phyloP scores from a whole-genome alignment of 2,113 vertebrate genomes.

The Leptosomus discolor region DNA sequence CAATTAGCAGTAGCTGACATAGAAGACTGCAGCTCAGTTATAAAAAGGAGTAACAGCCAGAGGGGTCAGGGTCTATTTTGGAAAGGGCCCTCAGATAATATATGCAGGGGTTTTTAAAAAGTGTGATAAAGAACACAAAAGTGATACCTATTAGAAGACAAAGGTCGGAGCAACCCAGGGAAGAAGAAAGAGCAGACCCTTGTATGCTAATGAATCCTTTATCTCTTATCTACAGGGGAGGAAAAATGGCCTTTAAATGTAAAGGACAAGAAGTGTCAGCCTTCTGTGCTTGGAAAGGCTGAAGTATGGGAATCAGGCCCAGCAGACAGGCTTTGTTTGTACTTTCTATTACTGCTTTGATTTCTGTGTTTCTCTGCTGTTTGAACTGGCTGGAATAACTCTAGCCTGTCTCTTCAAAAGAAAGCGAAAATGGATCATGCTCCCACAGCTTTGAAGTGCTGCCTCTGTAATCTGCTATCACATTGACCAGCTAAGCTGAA shows the following conservation, averaged over 20 bases:
- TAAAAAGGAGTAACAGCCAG: neutral
- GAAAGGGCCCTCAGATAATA: neutral
- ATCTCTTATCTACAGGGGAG: neutral
- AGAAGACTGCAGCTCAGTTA: neutral
- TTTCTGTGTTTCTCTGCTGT: neutral
- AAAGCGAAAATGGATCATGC: neutral
- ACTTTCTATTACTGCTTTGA: neutral
- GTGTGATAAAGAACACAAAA: neutral
- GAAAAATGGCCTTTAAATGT: neutral
- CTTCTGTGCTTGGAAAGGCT: neutral
- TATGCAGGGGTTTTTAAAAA: neutral
- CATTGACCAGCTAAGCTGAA: neutral
- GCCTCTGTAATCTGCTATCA: neutral
- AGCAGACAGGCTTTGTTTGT: neutral
- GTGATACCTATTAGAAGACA: neutral
- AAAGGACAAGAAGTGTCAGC: neutral
- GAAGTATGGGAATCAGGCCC: neutral
- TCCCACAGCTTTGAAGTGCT: neutral
- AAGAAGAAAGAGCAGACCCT: neutral
- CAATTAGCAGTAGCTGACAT: constrained; percentile 7
- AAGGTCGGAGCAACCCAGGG: neutral
- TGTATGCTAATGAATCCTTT: neutral
- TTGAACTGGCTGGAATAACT: neutral
- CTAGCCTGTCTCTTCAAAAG: neutral
- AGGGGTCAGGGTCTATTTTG: neutral